Evolutionary conservation across 2,113 vertebrate genomes (phyloP).

Genomic region (Coptodon rendalli): DNA sequence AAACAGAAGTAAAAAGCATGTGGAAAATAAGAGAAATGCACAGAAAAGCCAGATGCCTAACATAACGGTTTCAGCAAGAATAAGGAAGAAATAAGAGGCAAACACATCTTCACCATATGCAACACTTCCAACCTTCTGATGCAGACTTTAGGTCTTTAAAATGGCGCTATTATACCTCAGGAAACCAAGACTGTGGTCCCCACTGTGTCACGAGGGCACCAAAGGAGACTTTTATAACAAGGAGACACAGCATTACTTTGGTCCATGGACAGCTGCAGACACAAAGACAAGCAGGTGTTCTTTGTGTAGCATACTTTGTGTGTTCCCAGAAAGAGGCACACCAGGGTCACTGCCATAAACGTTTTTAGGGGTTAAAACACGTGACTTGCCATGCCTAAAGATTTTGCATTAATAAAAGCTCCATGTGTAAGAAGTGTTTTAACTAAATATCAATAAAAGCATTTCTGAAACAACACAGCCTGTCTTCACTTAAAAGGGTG

Average conservation of each 20-base stretch:
- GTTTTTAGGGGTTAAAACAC: not conserved
- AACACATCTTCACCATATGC: not conserved
- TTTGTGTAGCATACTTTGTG: not conserved
- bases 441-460: not conserved
- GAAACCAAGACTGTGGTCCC: not conserved
- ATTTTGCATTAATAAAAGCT: not conserved
- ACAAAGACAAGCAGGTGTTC: not conserved
- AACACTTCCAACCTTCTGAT: not conserved
- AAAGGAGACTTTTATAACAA: not conserved
- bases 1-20: fast-evolving
- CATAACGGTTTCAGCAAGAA: not conserved
- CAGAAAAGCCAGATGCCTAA: not conserved
- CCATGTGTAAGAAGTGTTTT: not conserved
- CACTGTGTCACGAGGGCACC: not conserved
- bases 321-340: not conserved
- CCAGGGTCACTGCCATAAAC: not conserved
- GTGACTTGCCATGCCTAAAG: fast-evolving
- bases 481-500: not conserved
- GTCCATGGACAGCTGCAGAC: not conserved
- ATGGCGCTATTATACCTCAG: fast-evolving
- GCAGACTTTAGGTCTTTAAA: not conserved
- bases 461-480: not conserved
- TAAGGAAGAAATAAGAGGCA: not conserved
- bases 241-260: not conserved
- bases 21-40: not conserved